These are phyloP conservation scores for Heliocidaris erythrogramma DNA, from an alignment of 35 echinoderm and acorn worm genomes.

Conservation along the genomic window DNA sequence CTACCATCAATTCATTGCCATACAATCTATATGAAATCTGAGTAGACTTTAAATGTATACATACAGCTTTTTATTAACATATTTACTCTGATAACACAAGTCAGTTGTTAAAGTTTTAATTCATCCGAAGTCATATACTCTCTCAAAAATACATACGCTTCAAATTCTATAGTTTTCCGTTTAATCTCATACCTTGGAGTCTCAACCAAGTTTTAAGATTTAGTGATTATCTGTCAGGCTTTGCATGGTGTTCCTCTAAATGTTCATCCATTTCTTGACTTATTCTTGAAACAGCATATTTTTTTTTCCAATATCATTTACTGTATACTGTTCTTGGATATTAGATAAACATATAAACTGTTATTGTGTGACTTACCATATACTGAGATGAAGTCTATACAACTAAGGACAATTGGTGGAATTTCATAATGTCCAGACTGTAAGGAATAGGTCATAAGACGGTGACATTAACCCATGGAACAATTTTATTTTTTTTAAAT, in stretches of 20 bases:
- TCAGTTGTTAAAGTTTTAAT: too few relatives aligned
- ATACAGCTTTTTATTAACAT: too few relatives aligned
- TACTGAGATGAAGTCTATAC: slow-evolving; percentile 32
- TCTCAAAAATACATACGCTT: too few relatives aligned
- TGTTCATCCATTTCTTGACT: background rate
- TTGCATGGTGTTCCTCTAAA: background rate
- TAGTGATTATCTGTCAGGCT: background rate
- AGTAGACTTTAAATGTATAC: too few relatives aligned
- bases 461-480: background rate
- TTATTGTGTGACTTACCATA: slow-evolving; percentile 41
- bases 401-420: slow-evolving; percentile 36
- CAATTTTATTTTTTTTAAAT: too few relatives aligned
- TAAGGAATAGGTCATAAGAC: background rate
- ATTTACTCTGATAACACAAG: too few relatives aligned
- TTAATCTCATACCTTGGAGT: too few relatives aligned
- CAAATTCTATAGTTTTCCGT: too few relatives aligned
- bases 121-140: too few relatives aligned
- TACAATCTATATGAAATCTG: too few relatives aligned
- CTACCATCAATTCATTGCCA: too few relatives aligned
- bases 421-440: slow-evolving; percentile 30
- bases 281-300: background rate
- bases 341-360: background rate
- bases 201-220: too few relatives aligned
- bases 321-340: background rate
- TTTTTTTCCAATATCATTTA: background rate